Percentiles rank a stretch among this genome's conserved stretches.
phyloP scores from a whole-genome alignment of 2,113 vertebrate species.

The Megaptera novaeangliae region DNA sequence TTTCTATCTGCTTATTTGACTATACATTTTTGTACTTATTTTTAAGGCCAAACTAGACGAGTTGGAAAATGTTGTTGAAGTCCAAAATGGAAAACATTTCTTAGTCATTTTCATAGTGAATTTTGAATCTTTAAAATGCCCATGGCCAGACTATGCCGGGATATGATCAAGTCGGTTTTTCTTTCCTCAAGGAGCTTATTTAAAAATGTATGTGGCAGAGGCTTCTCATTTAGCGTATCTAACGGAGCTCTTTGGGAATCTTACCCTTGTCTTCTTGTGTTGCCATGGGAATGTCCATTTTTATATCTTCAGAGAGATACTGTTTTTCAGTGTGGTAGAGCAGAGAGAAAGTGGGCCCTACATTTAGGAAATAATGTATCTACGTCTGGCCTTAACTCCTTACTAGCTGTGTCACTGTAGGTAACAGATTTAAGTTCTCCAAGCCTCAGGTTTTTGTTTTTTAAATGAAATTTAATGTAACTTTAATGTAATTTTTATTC shows the following conservation, averaged over 20 bases:
- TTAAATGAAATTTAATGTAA: not conserved
- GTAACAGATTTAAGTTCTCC: not conserved
- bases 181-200: not conserved
- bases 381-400: not conserved
- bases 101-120: slow-evolving; percentile 16
- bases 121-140: slow-evolving; percentile 25
- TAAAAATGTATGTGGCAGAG: not conserved
- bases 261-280: slow-evolving; percentile 16
- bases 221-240: not conserved
- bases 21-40: slow-evolving; percentile 23
- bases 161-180: not conserved
- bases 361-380: not conserved
- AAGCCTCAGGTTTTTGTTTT: not conserved
- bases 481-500: not conserved
- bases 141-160: not conserved
- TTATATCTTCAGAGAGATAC: not conserved
- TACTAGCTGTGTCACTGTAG: not conserved
- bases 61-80: not conserved
- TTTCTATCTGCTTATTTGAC: slow-evolving; percentile 48
- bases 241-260: not conserved
- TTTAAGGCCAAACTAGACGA: slow-evolving; percentile 12
- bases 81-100: not conserved
- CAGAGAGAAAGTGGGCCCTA: not conserved
- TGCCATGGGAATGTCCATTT: slow-evolving; percentile 28
- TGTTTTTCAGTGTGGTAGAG: not conserved